A percentile compares a stretch with the other conserved stretches of the same genome.
These are phyloP conservation scores for Orthosia cruda DNA, from an alignment of 2,888 invertebrate species.

Conservation along the genomic window DNA sequence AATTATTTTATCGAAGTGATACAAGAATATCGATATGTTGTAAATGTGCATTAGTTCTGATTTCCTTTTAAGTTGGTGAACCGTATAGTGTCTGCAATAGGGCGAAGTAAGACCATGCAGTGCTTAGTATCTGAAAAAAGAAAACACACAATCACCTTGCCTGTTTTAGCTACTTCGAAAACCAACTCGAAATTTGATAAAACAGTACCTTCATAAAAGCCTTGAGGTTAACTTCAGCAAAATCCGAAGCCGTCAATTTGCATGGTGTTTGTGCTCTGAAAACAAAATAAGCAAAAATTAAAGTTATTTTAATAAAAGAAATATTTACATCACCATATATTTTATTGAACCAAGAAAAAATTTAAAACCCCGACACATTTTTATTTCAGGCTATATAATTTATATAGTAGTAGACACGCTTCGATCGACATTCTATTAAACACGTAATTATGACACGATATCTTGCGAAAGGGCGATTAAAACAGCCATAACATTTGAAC, in stretches of 20 bases:
- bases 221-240: constrained; percentile 80
- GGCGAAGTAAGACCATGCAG: constrained; percentile 79
- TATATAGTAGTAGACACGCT: too few relatives aligned
- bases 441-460: too few relatives aligned
- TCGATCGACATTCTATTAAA: too few relatives aligned
- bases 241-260: constrained; percentile 80
- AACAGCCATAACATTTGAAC: too few relatives aligned
- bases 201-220: constrained; percentile 73
- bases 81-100: constrained; percentile 74
- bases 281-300: constrained; percentile 22
- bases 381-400: too few relatives aligned
- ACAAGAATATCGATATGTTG: background rate
- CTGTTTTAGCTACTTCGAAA: background rate
- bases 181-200: background rate
- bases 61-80: constrained; percentile 27
- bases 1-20: background rate
- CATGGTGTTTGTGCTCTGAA: constrained; percentile 80
- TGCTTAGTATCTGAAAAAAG: constrained; percentile 77
- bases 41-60: background rate
- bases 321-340: too few relatives aligned
- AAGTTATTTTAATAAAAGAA: too few relatives aligned
- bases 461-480: too few relatives aligned
- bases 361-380: too few relatives aligned
- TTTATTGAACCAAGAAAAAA: too few relatives aligned
- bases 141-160: background rate